Evolutionary conservation across 2,113 vertebrate species (phyloP).

Genomic region (Gallinago media): DNA sequence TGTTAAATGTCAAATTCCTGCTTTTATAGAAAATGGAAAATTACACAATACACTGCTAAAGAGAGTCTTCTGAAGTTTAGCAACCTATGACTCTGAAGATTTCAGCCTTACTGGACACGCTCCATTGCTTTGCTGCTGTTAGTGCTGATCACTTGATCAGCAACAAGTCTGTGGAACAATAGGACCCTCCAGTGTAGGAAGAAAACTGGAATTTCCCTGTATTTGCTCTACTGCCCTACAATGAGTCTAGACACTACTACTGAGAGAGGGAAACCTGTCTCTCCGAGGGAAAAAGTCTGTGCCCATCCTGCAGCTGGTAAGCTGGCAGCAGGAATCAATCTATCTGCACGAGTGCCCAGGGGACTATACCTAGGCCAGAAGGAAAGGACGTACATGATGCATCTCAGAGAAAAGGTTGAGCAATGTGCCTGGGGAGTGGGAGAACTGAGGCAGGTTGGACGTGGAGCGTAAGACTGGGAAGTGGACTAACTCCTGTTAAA

Average conservation of each 20-base stretch:
- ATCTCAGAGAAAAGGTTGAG: neutral
- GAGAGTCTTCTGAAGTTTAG: neutral
- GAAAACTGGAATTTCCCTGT: neutral
- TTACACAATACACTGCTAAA: neutral
- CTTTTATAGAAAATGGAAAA: neutral
- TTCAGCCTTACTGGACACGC: neutral
- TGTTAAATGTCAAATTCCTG: neutral
- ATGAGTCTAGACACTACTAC: neutral
- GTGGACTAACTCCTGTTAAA: neutral
- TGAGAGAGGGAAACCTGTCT: neutral
- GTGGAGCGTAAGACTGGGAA: neutral
- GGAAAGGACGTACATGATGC: neutral
- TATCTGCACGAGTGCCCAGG: neutral
- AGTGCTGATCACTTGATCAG: neutral
- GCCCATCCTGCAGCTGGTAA: neutral
- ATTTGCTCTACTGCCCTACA: neutral
- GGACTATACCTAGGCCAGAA: neutral
- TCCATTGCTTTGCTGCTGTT: neutral
- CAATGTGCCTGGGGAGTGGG: neutral
- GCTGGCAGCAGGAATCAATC: neutral
- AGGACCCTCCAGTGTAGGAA: neutral
- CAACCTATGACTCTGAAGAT: neutral
- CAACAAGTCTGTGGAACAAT: neutral
- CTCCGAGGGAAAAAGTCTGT: neutral
- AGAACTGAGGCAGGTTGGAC: neutral